A percentile compares a stretch with the other conserved stretches of the same genome.
These are phyloP conservation scores for Camelus bactrianus DNA, from an alignment of 2,113 vertebrate species.

Conservation along the genomic window DNA sequence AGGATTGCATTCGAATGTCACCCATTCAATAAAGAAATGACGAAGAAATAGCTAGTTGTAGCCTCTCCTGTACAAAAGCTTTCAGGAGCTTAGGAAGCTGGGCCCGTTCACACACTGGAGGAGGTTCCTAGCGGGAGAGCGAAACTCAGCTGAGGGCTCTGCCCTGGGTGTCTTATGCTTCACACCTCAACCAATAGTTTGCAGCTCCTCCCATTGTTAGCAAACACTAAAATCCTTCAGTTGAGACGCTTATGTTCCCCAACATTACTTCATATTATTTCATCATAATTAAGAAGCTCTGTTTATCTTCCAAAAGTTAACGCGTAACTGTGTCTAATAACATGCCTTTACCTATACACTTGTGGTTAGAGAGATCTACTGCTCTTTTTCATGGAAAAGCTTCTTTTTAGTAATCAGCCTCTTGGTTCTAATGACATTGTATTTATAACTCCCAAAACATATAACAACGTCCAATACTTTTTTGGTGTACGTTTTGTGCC, in stretches of 20 bases:
- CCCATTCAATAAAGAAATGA: not conserved
- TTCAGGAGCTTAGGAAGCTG: not conserved
- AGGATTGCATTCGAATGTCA: fast-evolving
- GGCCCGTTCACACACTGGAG: not conserved
- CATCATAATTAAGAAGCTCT: not conserved
- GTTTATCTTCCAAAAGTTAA: not conserved
- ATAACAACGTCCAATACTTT: not conserved
- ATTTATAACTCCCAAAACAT: not conserved
- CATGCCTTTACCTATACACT: not conserved
- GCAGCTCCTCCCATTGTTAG: not conserved
- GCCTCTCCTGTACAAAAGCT: not conserved
- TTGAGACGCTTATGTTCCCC: not conserved
- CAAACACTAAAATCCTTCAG: not conserved
- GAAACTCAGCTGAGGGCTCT: not conserved
- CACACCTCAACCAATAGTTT: not conserved
- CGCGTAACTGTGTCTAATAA: not conserved
- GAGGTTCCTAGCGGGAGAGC: not conserved
- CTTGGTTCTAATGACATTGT: not conserved
- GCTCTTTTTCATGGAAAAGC: not conserved
- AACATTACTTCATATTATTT: not conserved
- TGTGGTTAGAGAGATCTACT: too few species aligned
- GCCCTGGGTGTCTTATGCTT: not conserved
- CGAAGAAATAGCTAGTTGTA: not conserved
- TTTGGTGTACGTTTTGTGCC: not conserved
- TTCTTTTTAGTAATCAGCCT: not conserved